Evolutionary conservation across 1,140 invertebrate genomes (phyloP), one percentile per base, ranked within the genome.

Genomic region (Phenacoccus solenopsis): DNA sequence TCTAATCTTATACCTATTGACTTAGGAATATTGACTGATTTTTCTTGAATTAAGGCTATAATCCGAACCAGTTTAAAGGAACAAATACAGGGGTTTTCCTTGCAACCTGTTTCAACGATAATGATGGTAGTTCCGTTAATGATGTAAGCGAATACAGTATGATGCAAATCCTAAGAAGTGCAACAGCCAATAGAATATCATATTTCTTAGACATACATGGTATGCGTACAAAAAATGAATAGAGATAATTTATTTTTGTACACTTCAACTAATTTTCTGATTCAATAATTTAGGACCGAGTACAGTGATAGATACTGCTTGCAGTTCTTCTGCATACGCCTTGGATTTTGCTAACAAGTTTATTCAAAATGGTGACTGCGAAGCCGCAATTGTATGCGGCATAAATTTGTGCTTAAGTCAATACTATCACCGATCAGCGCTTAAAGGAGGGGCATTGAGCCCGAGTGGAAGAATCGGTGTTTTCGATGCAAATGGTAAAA

Each of bases 311-410:
- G 74, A 75, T 28, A 70, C 72, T 7, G 72, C 74, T 1, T 75
- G 74, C 69, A 69, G 57, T 4, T 69, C 59, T 21, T 56, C 68
- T 1, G 5, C 70, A 25, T 70, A 59, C 35, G 72, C 56, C 49
- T 28, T 74, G 3, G 27, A 74, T 4, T 20, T 30, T 1, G 86
- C 86, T 21, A 77, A 86, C 7, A 75, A 77, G 28, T 81, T 81
- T 9, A 84, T 88, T 24, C 74, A 81, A 27, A 78, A 77, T 61
- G 83, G 82, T 2, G 78, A 82, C 68, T 87, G 85, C 76, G 86
- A 88, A 72, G 80, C 82, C 32, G 87, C 86, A 3, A 79, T 88
- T 72, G 85, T 88, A 22, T 85, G 82, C 5, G 86, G 85, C 30
- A 80, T 80, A 20, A 77, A 74, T 68, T 73, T 88, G 2, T 80